Evolutionary conservation across 2,888 invertebrate species (phyloP).

Genomic region (Parnassius orleans): DNA sequence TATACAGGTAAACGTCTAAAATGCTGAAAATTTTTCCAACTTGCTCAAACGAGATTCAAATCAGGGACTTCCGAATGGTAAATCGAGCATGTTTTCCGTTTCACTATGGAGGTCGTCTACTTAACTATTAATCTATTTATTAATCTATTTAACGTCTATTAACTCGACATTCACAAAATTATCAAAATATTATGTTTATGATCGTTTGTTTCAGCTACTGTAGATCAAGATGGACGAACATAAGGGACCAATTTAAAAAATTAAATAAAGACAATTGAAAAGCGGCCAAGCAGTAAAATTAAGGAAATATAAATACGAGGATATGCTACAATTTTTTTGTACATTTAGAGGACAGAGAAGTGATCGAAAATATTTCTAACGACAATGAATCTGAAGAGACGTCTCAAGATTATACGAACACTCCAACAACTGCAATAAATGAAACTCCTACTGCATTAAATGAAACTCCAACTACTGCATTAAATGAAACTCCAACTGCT

Average conservation of each 20-base stretch:
- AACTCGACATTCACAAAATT: background rate
- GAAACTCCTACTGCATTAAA: background rate
- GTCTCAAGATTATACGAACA: conserved; percentile 2
- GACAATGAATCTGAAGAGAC: conserved; percentile 1
- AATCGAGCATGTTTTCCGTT: too few species aligned
- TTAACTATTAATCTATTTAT: background rate
- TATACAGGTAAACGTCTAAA: too few species aligned
- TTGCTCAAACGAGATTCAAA: too few species aligned
- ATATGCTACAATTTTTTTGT: conserved; percentile 1
- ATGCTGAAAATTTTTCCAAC: too few species aligned
- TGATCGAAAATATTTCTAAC: conserved; percentile 2
- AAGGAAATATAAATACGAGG: conserved; percentile 2
- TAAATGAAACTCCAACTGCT: background rate
- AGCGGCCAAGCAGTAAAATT: background rate
- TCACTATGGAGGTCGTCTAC: background rate
- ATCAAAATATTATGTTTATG: background rate
- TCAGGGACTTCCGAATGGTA: too few species aligned
- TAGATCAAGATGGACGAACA: conserved; percentile 1
- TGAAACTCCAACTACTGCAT: too few species aligned
- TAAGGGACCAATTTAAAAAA: background rate
- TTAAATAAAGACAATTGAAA: background rate
- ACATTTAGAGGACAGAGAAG: conserved; percentile 2
- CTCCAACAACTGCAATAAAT: conserved; percentile 2
- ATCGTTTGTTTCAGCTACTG: conserved; percentile 1
- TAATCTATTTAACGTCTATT: background rate